Percentiles rank a stretch among this genome's conserved stretches.
phyloP scores from a whole-genome alignment of 2,797 vertebrate species.

The Gymnothorax reevesii region DNA sequence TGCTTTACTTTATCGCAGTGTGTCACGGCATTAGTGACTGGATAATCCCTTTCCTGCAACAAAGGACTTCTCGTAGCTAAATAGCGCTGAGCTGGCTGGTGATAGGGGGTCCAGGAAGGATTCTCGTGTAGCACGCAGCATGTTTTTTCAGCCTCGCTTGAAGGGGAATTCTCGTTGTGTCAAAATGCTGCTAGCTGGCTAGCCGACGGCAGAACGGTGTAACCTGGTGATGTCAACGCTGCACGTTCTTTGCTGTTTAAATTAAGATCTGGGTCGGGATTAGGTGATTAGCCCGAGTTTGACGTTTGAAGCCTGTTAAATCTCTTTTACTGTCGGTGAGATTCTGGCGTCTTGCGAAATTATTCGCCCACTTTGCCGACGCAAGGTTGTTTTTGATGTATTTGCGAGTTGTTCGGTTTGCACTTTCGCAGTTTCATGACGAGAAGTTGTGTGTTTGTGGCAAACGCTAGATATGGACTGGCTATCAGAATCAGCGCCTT shows the following conservation, averaged over 20 bases:
- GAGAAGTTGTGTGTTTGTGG: neutral
- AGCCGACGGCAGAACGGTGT: constrained; percentile 18
- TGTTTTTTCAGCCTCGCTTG: constrained; percentile 35
- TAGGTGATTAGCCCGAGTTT: constrained; percentile 41
- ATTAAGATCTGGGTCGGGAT: constrained; percentile 34
- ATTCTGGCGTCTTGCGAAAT: constrained; percentile 55
- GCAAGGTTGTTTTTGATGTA: neutral
- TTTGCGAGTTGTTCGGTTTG: neutral
- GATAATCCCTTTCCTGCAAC: constrained; percentile 74
- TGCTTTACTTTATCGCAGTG: constrained; percentile 55
- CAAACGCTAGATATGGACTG: neutral
- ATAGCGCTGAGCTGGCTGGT: constrained; percentile 68
- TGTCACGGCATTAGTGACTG: constrained; percentile 63
- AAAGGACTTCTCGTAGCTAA: constrained; percentile 69
- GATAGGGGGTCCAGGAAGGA: constrained; percentile 47
- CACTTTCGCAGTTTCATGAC: neutral
- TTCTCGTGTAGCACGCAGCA: constrained; percentile 43
- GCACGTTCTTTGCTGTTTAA: constrained; percentile 41
- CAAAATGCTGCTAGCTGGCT: neutral
- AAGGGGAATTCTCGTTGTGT: constrained; percentile 25
- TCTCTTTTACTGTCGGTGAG: constrained; percentile 52
- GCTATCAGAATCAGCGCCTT: neutral
- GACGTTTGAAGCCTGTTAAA: constrained; percentile 65
- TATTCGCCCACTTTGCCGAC: neutral
- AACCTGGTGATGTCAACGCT: constrained; percentile 22